phyloP scores from a whole-genome alignment of 2,797 vertebrate species.

The Prunella strophiata region DNA sequence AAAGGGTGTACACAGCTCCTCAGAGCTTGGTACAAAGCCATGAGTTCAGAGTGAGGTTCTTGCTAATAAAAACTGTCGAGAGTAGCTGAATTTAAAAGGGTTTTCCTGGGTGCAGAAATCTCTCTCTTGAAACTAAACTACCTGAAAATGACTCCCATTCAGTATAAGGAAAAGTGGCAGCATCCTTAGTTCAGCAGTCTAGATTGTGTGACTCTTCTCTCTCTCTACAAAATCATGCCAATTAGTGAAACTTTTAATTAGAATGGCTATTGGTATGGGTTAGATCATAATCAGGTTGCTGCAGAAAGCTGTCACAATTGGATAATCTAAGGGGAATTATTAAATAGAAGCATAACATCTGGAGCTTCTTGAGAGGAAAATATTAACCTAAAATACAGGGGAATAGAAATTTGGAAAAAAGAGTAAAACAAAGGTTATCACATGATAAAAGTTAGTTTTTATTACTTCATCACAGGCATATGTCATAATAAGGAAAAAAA shows the following conservation, averaged over 20 bases:
- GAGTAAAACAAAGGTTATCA: background rate
- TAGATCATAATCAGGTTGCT: background rate
- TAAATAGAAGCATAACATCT: background rate
- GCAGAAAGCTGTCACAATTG: background rate
- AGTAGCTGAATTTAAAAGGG: background rate
- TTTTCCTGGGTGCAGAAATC: background rate
- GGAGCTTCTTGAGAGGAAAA: background rate
- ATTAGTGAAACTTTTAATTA: background rate
- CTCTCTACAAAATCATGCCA: background rate
- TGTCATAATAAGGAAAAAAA: background rate
- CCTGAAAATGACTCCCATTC: background rate
- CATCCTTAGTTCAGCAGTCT: background rate
- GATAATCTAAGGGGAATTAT: background rate
- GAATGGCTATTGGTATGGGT: background rate
- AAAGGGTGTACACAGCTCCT: accelerated
- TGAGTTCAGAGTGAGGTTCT: background rate
- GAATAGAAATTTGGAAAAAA: background rate
- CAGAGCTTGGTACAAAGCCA: background rate
- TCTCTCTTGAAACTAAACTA: background rate
- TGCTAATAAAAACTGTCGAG: background rate
- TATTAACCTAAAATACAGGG: background rate
- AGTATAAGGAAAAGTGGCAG: background rate
- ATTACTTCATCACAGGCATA: background rate
- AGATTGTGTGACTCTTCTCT: background rate
- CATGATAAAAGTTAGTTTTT: background rate